Evolutionary conservation across 1,140 invertebrate species (phyloP), one percentile per base, ranked within the genome.

Genomic region (Cydia fagiglandana): DNA sequence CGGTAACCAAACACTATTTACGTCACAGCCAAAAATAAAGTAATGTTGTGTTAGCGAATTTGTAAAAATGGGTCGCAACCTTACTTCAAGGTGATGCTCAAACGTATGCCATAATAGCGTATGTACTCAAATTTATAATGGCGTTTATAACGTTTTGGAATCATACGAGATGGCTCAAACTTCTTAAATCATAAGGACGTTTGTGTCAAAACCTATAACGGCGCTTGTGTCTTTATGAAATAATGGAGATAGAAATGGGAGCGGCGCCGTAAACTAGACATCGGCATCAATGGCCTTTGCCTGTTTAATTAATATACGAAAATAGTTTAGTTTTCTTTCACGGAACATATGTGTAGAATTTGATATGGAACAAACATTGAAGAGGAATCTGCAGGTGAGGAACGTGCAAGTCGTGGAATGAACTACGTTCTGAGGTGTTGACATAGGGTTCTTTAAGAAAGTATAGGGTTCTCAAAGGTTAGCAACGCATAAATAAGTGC

Each of bases 61-160:
- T 20, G 38, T 34, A 34, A 30, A 75, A 75, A 75, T 75, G 56
- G 74, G 74, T 75, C 74, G 56, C 74, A 75, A 75, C 56, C 74
- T 45, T 24, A 75, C 17, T 66, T 50, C 74, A 75, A 75, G 74
- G 74, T 75, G n/a, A 76, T 76, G 83, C 83, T 73, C 73, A 80
- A 77, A 73, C 81, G 79, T 77, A 68, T 28, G 64, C 50, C 73
- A 77, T 66, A 77, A 53, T 15, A 45, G 13, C 45, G 10, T 47
- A 47, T 47, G 45, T 47, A 47, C 45, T 13, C 13, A 61, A 61
- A 20, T 10, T 2, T 10, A 4, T n/a, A 17, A 10, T 17, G 17
- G 56, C 17, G n/a, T 9, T 61, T 24, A 20, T 10, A 20, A 2
- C 56, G 17, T 61, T 53, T 53, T n/a, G 50, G 15, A n/a, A 53